These are phyloP conservation scores for Otolemur garnettii DNA, from an alignment of 2,113 vertebrate species.

Conservation along the genomic window DNA sequence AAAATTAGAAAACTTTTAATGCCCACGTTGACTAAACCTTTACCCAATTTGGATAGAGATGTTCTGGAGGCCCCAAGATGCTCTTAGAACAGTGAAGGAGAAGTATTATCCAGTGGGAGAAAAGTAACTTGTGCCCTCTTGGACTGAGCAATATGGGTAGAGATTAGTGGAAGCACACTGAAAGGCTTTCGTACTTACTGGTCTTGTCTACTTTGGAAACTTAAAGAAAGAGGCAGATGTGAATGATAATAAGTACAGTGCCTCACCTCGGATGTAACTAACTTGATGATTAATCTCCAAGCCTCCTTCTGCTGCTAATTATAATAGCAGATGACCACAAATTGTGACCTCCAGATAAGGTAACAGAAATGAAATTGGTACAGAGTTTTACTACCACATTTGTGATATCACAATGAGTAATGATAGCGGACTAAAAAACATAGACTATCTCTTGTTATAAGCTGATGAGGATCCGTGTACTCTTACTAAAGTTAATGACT, in stretches of 20 bases:
- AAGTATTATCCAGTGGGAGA: background rate
- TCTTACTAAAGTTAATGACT: background rate
- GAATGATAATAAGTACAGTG: background rate
- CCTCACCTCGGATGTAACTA: background rate
- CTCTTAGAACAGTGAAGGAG: background rate
- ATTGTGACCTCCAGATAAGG: background rate
- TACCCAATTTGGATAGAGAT: background rate
- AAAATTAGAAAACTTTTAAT: background rate
- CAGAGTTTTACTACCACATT: background rate
- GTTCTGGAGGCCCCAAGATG: background rate
- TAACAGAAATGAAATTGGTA: background rate
- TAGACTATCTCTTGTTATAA: background rate
- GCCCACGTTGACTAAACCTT: background rate
- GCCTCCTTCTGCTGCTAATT: constrained; percentile 30
- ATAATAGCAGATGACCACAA: constrained; percentile 15
- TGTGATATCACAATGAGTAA: background rate
- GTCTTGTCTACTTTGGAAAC: background rate
- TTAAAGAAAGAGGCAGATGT: background rate
- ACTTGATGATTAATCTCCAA: constrained; percentile 35
- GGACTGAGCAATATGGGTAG: background rate
- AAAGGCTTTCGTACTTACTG: background rate
- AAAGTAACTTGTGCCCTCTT: background rate
- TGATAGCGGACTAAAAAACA: background rate
- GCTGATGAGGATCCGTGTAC: background rate
- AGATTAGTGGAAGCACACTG: background rate